Percentiles rank a stretch among this genome's conserved stretches.
Evolutionary conservation across 2,888 invertebrate genomes (phyloP).

Genomic region (Capitulum mitella): DNA sequence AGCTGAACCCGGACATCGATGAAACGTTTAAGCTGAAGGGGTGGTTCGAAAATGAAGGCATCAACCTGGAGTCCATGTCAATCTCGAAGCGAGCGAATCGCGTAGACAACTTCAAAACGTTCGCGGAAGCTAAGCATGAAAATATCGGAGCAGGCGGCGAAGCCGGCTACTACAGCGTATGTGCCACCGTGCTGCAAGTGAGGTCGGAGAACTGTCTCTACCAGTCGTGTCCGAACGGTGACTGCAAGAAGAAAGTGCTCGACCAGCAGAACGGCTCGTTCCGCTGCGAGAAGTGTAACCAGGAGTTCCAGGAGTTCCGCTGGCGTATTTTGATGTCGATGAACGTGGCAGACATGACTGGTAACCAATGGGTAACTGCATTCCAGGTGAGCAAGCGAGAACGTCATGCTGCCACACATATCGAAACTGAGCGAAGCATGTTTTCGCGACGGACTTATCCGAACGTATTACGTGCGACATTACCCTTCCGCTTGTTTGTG

Average conservation of each 20-base stretch:
- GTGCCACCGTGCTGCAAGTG: constrained; percentile 69
- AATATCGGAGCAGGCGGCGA: constrained; percentile 63
- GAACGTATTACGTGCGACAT: too few relatives aligned
- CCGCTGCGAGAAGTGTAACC: constrained; percentile 90
- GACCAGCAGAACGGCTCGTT: constrained; percentile 81
- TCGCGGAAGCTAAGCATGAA: constrained; percentile 63
- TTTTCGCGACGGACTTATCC: too few relatives aligned
- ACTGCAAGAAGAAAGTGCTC: constrained; percentile 91
- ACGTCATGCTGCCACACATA: too few relatives aligned
- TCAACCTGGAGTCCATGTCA: constrained; percentile 50
- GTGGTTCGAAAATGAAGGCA: constrained; percentile 82
- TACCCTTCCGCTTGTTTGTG: too few relatives aligned
- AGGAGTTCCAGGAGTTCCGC: constrained; percentile 74
- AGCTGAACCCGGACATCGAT: constrained; percentile 79
- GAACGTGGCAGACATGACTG: constrained; percentile 78
- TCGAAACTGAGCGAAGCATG: too few relatives aligned
- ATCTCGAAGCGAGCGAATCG: constrained; percentile 40
- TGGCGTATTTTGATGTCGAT: constrained; percentile 76
- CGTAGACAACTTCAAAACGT: constrained; percentile 56
- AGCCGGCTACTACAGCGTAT: constrained; percentile 70
- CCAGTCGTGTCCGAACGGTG: constrained; percentile 78
- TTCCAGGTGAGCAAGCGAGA: constrained; percentile 62
- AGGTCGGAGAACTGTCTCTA: constrained; percentile 79
- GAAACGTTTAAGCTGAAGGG: constrained; percentile 77
- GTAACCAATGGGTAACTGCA: constrained; percentile 80